Evolutionary conservation across 2,113 vertebrate species (phyloP).

Genomic region (Cyanoderma ruficeps): DNA sequence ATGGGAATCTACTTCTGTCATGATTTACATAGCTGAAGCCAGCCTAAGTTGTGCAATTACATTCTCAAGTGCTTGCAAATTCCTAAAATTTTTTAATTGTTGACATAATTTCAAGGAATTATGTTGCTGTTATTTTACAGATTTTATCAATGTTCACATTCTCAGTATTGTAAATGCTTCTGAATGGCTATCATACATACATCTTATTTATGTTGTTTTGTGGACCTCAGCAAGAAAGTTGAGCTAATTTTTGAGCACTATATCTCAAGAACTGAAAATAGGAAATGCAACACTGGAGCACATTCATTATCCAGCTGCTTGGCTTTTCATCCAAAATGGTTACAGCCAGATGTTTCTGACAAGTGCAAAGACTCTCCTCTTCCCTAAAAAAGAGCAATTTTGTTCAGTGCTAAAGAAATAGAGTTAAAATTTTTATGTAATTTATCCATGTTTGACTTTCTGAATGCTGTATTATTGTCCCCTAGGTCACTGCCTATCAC

Average conservation of each 20-base stretch:
- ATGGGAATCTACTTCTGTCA: background rate
- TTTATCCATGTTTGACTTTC: background rate
- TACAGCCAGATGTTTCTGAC: background rate
- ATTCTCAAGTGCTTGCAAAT: slow-evolving; percentile 2
- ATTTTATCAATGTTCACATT: background rate
- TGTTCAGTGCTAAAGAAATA: background rate
- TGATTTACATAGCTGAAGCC: background rate
- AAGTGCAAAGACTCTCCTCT: background rate
- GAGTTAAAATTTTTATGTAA: background rate
- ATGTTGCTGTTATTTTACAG: background rate
- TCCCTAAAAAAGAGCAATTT: background rate
- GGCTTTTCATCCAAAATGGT: background rate
- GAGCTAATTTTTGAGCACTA: background rate
- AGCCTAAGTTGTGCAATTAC: slow-evolving; percentile 33
- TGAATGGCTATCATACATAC: background rate
- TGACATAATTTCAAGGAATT: background rate
- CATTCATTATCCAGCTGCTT: background rate
- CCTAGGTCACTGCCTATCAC: background rate
- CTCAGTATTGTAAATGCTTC: background rate
- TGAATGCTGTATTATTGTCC: background rate
- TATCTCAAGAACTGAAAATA: background rate
- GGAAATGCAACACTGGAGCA: background rate
- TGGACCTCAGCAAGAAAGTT: background rate
- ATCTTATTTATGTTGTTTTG: background rate
- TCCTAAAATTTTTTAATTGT: background rate